Evolutionary conservation across 2,113 vertebrate species (phyloP), one percentile per base, ranked within the genome.

Genomic region (Diphyllodes magnificus): DNA sequence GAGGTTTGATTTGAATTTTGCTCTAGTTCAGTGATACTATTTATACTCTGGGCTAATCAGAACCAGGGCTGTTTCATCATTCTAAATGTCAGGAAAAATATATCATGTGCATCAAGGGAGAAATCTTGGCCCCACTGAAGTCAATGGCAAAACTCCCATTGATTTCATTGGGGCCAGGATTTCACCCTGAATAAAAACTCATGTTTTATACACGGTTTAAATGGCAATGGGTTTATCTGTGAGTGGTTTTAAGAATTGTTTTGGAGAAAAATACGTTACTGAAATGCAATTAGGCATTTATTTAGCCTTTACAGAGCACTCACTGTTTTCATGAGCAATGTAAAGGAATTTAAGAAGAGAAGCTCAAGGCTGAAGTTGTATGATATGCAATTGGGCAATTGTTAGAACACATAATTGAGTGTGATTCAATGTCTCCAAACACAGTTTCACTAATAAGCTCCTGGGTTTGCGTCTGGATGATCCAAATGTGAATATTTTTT

Each of bases 61-160:
- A 96, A 96, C 92, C 95, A 97, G 96, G 88, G 65, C 79, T 93
- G 85, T 96, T 97, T 96, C 95, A 97, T 96, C 95, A 93, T 95
- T 71, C 90, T 92, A 88, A 97, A 97, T 97, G 95, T 96, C 96
- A 96, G 94, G 96, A 92, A 96, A 95, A 97, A 96, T 96, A 97
- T 96, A 95, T 97, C 95, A 97, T 95, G 71, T 82, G 88, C 93
- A 97, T 96, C 96, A 95, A 94, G 95, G 93, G 94, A 94, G 96
- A 96, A 95, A 94, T 96, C 95, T 96, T 97, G 96, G 94, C 95
- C 93, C 90, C 71, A 68, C 72, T 92, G 94, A 96, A 96, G 94
- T 78, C 76, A 97, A 95, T 96, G 95, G 96, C 95, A 97, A 96
- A 95, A 95, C 68, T 97, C 95, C 92, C 95, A 90, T 93, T 96